A percentile compares a stretch with the other conserved stretches of the same genome.
Conservation (phyloP, 2,888 invertebrate species). For the Acanthosoma haemorrhoidale region DNA sequence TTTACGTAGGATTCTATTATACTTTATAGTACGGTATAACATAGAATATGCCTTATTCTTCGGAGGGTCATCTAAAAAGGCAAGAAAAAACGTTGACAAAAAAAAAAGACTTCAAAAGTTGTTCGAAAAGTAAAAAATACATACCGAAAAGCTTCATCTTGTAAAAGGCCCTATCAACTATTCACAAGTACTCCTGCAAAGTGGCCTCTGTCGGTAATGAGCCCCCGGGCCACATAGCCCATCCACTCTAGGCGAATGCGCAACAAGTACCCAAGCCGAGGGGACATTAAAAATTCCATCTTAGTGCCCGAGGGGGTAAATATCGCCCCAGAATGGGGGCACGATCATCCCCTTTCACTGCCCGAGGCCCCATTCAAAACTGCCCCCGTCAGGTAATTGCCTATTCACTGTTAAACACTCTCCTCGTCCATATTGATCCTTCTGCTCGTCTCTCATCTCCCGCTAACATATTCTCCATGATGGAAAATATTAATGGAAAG, state of each 20-base stretch:
- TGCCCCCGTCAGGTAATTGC: neutral
- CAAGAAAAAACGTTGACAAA: no score
- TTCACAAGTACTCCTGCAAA: neutral
- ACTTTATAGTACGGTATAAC: no score
- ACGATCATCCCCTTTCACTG: neutral
- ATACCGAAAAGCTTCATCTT: no score
- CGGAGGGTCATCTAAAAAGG: no score
- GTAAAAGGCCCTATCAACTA: neutral
- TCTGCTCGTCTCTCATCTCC: no score
- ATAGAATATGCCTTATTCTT: no score
- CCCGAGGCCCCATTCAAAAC: neutral
- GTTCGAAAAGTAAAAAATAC: no score
- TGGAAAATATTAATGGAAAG: no score
- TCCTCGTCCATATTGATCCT: neutral
- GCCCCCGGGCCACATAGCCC: neutral
- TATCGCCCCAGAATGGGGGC: no score
- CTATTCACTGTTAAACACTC: neutral
- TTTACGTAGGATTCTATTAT: no score
- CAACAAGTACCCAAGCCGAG: constrained; percentile 3
- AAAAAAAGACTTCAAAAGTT: no score
- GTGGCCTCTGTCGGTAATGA: neutral
- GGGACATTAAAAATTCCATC: constrained; percentile 7
- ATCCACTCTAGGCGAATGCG: neutral
- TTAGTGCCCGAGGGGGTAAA: neutral
- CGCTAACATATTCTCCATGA: no score